Evolutionary conservation across 2,888 invertebrate genomes (phyloP), one percentile per base, ranked within the genome.

Genomic region (Drosophila borborema): DNA sequence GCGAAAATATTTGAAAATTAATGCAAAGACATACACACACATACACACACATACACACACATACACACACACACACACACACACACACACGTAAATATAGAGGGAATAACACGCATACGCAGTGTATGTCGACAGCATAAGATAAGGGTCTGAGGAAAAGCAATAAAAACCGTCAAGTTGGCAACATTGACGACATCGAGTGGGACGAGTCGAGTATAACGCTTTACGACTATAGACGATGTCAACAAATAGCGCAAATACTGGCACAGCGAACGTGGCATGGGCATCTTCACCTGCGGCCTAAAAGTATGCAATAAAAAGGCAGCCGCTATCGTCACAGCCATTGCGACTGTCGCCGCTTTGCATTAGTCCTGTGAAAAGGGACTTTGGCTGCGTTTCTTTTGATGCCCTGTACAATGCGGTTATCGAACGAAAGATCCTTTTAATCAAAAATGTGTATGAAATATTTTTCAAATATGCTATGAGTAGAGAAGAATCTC

Each of bases 281-380:
- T 48, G 51, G 43, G 58, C 54, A 51, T 51, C 63, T 64, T 70
- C 70, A 76, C 72, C 74, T 72, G 80, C 76, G 76, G 82, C 82
- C 81, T 78, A 61, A 70, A 73, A 80, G 81, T 79, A 82, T 81
- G 78, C 83, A 82, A 82, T 79, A 82, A 82, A 82, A 82, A 66
- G 64, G 53, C 72, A 62, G 60, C 48, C 67, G 67, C 61, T 64
- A 60, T 63, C 58, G 54, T 49, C 48, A 68, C 49, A 54, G 72
- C 65, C 51, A 68, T 60, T 72, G 64, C 74, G 64, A 54, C 58
- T 54, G 76, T 64, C 80, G 80, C 80, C 80, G 76, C 60, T 81
- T 81, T 76, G 80, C 76, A 81, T 80, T 78, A 81, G 68, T 65
- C 60, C 64, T 53, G 64, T 66, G 28, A 77, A 64, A 64, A 67